A percentile compares a stretch with the other conserved stretches of the same genome.
Conservation (phyloP, 1,140 invertebrate species). For the Drosophila gunungcola region DNA sequence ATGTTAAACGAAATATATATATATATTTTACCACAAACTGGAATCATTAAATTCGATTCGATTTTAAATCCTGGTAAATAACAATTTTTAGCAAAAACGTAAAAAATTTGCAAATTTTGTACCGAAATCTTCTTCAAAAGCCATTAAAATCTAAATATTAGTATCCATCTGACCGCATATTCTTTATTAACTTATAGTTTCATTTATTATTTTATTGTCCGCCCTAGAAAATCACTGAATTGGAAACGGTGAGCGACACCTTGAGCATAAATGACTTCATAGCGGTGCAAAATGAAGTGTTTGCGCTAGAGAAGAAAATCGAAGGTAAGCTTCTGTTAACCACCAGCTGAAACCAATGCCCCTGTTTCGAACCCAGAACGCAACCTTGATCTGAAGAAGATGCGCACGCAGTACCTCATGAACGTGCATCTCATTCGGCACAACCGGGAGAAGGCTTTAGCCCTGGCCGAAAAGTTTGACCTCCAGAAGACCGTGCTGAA, state of each 20-base stretch:
- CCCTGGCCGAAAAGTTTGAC: conserved; percentile 17
- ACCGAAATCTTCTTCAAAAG: too few relatives aligned
- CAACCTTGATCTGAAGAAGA: conserved; percentile 48
- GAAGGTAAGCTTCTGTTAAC: conserved; percentile 46
- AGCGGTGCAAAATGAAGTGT: conserved; percentile 54
- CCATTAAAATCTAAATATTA: too few relatives aligned
- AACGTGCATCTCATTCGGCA: conserved; percentile 61
- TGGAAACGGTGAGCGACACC: conserved; percentile 56
- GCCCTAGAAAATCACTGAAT: conserved; percentile 38
- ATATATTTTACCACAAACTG: too few relatives aligned
- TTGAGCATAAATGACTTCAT: conserved; percentile 59
- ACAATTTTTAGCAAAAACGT: too few relatives aligned
- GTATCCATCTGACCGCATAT: too few relatives aligned
- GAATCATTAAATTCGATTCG: too few relatives aligned
- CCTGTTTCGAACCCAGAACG: conserved; percentile 40
- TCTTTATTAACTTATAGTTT: too few relatives aligned
- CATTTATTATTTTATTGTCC: too few relatives aligned
- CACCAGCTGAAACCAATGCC: too few relatives aligned
- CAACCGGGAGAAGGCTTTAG: conserved; percentile 52
- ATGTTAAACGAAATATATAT: too few relatives aligned
- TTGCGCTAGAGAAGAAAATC: conserved; percentile 62
- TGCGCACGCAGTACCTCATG: conserved; percentile 32
- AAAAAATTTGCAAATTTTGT: too few relatives aligned
- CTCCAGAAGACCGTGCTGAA: rapidly evolving
- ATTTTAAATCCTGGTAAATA: too few relatives aligned